phyloP scores from a whole-genome alignment of 2,888 invertebrate genomes.

The Pasiphila rectangulata region DNA sequence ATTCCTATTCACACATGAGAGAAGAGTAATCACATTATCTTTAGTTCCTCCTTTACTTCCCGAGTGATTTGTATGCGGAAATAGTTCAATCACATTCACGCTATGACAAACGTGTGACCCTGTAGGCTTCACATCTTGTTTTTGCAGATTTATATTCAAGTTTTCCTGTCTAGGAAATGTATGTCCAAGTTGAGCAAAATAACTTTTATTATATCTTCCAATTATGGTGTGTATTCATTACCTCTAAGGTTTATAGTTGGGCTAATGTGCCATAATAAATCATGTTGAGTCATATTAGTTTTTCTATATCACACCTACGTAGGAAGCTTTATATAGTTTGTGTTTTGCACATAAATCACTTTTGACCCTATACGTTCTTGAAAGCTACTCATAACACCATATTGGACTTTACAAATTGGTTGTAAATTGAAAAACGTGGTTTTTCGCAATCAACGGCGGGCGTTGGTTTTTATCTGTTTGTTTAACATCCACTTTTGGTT shows the following conservation, averaged over 20 bases:
- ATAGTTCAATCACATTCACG: slow-evolving; percentile 41
- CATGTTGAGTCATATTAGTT: slow-evolving; percentile 2
- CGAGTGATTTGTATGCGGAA: slow-evolving; percentile 49
- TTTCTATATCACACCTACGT: slow-evolving; percentile 17
- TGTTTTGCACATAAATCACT: slow-evolving; percentile 16
- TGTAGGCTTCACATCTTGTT: not conserved
- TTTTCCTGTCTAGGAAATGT: not conserved
- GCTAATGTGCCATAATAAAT: slow-evolving; percentile 8
- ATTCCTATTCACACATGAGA: slow-evolving; percentile 36
- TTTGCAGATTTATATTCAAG: not conserved
- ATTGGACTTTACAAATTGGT: slow-evolving; percentile 12
- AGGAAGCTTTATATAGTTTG: not conserved
- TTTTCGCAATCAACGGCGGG: slow-evolving; percentile 3
- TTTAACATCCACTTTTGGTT: not conserved
- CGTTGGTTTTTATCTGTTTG: not conserved
- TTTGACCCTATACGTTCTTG: not conserved
- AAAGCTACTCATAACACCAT: slow-evolving; percentile 2
- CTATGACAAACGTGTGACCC: slow-evolving; percentile 27
- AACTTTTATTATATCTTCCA: not conserved
- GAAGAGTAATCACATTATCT: slow-evolving; percentile 32
- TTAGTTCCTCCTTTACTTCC: slow-evolving; percentile 44
- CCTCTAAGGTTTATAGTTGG: slow-evolving; percentile 9
- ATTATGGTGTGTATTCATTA: no score
- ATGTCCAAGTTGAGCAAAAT: not conserved
- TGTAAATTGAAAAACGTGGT: slow-evolving; percentile 13